phyloP scores from a whole-genome alignment of 2,888 invertebrate genomes.

The Netelia inedita region DNA sequence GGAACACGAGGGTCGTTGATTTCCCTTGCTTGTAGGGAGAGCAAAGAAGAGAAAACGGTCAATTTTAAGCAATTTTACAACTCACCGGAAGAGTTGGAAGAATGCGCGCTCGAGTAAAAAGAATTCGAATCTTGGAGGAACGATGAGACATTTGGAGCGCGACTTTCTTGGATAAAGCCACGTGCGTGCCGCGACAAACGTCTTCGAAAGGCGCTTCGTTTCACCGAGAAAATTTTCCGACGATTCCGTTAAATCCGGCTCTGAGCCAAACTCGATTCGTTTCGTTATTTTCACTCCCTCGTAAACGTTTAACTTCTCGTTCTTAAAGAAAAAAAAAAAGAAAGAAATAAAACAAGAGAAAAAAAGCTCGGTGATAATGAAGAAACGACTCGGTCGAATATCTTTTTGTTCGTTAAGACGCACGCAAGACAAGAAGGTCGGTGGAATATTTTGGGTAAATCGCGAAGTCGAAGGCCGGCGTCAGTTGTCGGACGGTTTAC shows the following conservation, averaged over 20 bases:
- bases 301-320: slow-evolving; percentile 36
- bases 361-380: slow-evolving; percentile 5
- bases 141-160: slow-evolving; percentile 1
- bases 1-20: slow-evolving; percentile 37
- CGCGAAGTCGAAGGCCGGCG: slow-evolving; percentile 67
- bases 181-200: not conserved
- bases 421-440: slow-evolving; percentile 56
- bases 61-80: slow-evolving; percentile 51
- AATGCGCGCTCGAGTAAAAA: slow-evolving; percentile 36
- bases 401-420: slow-evolving; percentile 6
- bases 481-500: slow-evolving; percentile 62
- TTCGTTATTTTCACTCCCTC: slow-evolving; percentile 11
- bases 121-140: not conserved
- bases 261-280: not conserved
- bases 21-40: not conserved
- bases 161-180: slow-evolving; percentile 20
- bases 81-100: slow-evolving; percentile 42
- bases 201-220: not conserved
- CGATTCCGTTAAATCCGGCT: not conserved
- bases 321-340: slow-evolving; percentile 43
- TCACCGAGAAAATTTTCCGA: not conserved
- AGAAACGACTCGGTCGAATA: slow-evolving; percentile 33
- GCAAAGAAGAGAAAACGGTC: not conserved
- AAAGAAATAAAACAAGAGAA: slow-evolving; percentile 29
- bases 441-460: slow-evolving; percentile 69